phyloP scores from a whole-genome alignment of 2,113 vertebrate species.

The Larimichthys polyactis region DNA sequence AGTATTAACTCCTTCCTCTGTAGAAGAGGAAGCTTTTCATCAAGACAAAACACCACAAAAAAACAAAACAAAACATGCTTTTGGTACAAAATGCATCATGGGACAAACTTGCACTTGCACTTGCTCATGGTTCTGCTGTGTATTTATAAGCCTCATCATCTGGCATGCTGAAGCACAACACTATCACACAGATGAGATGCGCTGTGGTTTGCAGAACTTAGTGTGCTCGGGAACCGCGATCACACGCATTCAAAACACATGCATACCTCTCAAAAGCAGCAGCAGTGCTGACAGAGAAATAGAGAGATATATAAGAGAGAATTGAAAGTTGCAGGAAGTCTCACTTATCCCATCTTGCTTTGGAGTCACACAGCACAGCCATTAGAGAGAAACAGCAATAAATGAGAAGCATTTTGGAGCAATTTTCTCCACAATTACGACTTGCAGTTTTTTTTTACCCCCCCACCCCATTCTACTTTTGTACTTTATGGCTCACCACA shows the following conservation, averaged over 20 bases:
- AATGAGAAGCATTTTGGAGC: constrained; percentile 45
- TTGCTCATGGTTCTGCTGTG: constrained; percentile 10
- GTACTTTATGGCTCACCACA: constrained; percentile 46
- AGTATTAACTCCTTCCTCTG: background rate
- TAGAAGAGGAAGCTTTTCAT: background rate
- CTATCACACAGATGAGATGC: constrained; percentile 25
- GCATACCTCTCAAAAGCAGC: background rate
- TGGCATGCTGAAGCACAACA: constrained; percentile 1
- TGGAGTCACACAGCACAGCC: constrained; percentile 23
- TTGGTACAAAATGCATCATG: constrained; percentile 17
- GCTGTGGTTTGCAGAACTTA: constrained; percentile 26
- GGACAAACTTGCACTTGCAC: background rate
- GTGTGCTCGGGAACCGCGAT: constrained; percentile 3
- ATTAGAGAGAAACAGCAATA: constrained; percentile 47
- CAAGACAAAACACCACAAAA: constrained; percentile 4
- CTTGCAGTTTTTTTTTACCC: background rate
- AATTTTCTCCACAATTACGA: constrained; percentile 66
- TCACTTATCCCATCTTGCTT: constrained; percentile 45
- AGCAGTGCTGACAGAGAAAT: background rate
- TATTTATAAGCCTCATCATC: constrained; percentile 24
- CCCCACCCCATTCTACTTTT: constrained; percentile 12
- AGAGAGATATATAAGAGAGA: constrained; percentile 8
- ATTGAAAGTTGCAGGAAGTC: constrained; percentile 41
- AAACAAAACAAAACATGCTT: background rate
- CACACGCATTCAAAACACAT: background rate